Conservation (phyloP, 2,113 vertebrate species). For the Furnarius figulus region DNA sequence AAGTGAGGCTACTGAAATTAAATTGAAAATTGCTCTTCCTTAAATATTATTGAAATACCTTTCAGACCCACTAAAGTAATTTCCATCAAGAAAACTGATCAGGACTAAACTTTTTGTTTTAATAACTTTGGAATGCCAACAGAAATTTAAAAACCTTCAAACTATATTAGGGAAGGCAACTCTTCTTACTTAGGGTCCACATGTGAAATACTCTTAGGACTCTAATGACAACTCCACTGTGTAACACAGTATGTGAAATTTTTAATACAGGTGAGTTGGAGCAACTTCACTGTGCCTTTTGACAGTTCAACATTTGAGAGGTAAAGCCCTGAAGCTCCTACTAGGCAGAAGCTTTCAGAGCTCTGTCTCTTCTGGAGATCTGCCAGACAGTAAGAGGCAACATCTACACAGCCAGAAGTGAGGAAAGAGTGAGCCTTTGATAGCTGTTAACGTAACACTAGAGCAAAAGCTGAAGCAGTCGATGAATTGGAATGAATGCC, state of each 20-base stretch:
- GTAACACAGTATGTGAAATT: background rate
- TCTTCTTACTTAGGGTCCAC: background rate
- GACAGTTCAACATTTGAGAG: background rate
- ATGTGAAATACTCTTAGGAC: background rate
- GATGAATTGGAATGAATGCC: slow-evolving; percentile 53
- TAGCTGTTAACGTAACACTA: background rate
- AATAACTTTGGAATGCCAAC: background rate
- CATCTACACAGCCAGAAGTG: background rate
- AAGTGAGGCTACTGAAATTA: background rate
- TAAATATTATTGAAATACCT: background rate
- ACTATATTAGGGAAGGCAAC: background rate
- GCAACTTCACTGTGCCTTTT: background rate
- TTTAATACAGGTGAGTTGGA: background rate
- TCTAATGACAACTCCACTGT: background rate
- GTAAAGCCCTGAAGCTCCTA: background rate
- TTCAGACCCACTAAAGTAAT: background rate
- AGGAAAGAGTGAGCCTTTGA: background rate
- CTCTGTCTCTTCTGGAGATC: background rate
- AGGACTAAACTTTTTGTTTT: background rate
- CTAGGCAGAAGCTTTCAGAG: background rate
- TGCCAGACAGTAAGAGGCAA: background rate
- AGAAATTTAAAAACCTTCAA: background rate
- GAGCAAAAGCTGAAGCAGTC: slow-evolving; percentile 36
- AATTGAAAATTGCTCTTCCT: background rate
- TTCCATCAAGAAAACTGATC: background rate